Percentiles rank a stretch among this genome's conserved stretches.
These are phyloP conservation scores for Himalopsyche kuldschensis DNA, from an alignment of 2,888 invertebrate genomes.

Conservation along the genomic window DNA sequence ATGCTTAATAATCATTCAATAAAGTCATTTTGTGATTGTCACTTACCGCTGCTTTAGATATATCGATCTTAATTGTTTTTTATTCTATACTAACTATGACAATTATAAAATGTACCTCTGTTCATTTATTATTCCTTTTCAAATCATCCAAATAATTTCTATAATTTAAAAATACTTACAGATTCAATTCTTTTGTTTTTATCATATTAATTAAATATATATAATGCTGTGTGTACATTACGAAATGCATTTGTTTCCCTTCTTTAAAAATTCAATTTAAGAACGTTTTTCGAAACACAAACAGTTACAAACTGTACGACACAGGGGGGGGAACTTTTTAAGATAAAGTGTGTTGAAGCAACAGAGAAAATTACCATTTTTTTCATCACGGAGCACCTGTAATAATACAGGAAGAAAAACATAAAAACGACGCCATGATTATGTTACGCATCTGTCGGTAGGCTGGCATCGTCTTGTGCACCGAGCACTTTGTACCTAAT, in stretches of 20 bases:
- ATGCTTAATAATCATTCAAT: no score
- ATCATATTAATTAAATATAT: no score
- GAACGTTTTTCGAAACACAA: neutral
- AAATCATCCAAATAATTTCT: no score
- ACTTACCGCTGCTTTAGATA: no score
- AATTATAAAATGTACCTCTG: no score
- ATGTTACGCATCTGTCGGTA: neutral
- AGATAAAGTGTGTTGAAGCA: neutral
- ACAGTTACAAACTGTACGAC: neutral
- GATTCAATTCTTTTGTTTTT: no score
- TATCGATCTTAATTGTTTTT: no score
- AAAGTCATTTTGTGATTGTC: no score
- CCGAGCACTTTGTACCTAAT: neutral
- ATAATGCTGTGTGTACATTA: neutral
- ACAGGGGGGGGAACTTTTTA: neutral
- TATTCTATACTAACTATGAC: no score
- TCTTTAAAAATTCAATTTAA: neutral
- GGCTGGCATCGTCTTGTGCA: neutral
- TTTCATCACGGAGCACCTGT: constrained; percentile 27
- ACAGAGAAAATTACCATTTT: constrained; percentile 25
- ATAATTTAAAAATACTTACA: no score
- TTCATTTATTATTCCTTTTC: no score
- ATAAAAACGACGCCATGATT: constrained; percentile 6
- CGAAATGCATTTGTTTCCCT: neutral
- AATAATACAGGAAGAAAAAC: constrained; percentile 18